Base-by-base conservation (phyloP, 2,797 vertebrate genomes). In the Crax fasciolata region DNA sequence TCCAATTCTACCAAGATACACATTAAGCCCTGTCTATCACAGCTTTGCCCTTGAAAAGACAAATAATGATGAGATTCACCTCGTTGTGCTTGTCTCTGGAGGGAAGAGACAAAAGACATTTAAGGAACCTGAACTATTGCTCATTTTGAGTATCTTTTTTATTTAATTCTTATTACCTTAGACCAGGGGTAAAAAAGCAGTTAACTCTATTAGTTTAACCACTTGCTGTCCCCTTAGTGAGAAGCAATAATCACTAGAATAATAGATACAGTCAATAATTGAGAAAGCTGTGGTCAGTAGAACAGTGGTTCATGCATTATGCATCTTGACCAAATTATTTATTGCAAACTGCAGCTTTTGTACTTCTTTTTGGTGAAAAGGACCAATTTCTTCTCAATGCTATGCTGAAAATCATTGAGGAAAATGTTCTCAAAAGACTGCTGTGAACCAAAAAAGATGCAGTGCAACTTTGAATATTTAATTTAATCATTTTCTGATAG, bases 21-120 rank as follows among this genome's bases (percentile, higher is more conserved):
- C 98, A 98, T 98, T 99, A 99, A 99, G 98, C 98, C 98, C 97
- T 98, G 98, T 99, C 98, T 98, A 98, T 99, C 98, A 98, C 97
- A 96, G 96, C 97, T 96, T 98, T 98, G 98, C 98, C 98, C 99
- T 99, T 99, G 98, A 98, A 98, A 97, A 94, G 97, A 97, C 94
- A 98, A 98, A 98, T 98, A 98, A 98, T 98, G 98, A 98, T 98
- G 98, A 98, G 98, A 98, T 95, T 97, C 89, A 96, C 94, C 94
- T 97, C 70, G 28, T 92, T 92, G 94, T 84, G 55, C 73, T 94
- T 84, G 80, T 94, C 95, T 92, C 97, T 77, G 66, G 96, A 97
- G 97, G 97, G 62, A 76, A 51, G 55, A 95, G 89, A 96, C 87
- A 91, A 68, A 96, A 96, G 88, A 90, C 25, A 84, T 94, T 96